These are phyloP conservation scores for Arothron firmamentum DNA, from an alignment of 2,113 vertebrate species.

Conservation along the genomic window DNA sequence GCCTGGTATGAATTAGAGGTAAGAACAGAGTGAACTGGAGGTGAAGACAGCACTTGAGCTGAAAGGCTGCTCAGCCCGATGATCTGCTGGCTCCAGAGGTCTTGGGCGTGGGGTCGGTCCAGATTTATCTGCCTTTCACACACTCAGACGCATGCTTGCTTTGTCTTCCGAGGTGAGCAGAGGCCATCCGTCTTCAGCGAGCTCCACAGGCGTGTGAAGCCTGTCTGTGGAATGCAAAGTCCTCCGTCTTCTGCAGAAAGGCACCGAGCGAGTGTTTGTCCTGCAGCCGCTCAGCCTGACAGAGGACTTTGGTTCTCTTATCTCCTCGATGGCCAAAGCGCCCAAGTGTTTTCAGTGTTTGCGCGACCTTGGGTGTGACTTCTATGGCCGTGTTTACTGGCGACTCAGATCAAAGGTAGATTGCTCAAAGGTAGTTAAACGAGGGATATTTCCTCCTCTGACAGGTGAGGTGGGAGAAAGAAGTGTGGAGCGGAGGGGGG, in stretches of 20 bases:
- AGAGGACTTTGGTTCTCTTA: slow-evolving; percentile 63
- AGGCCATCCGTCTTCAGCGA: slow-evolving; percentile 50
- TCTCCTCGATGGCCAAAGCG: slow-evolving; percentile 46
- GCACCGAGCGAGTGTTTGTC: slow-evolving; percentile 53
- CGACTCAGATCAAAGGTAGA: slow-evolving; percentile 60
- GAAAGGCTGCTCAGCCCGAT: too few relatives aligned
- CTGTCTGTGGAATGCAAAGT: slow-evolving; percentile 54
- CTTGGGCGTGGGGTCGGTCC: neutral
- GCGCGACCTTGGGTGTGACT: slow-evolving; percentile 52
- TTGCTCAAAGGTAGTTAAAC: slow-evolving; percentile 30
- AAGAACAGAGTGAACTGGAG: too few relatives aligned
- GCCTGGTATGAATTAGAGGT: too few relatives aligned
- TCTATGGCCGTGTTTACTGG: slow-evolving; percentile 52
- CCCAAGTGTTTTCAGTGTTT: slow-evolving; percentile 52
- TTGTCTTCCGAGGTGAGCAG: slow-evolving; percentile 53
- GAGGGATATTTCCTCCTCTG: slow-evolving; percentile 39
- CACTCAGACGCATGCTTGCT: slow-evolving; percentile 54
- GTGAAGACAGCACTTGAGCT: too few relatives aligned
- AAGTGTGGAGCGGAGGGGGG: slow-evolving; percentile 9
- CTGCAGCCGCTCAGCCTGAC: slow-evolving; percentile 63
- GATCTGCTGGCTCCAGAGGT: too few relatives aligned
- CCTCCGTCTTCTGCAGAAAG: slow-evolving; percentile 37
- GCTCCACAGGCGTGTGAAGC: slow-evolving; percentile 47
- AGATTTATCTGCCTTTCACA: slow-evolving; percentile 27
- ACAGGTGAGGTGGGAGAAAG: slow-evolving; percentile 18